phyloP scores from a whole-genome alignment of 2,113 vertebrate species.

The Xyliphius kryptos region DNA sequence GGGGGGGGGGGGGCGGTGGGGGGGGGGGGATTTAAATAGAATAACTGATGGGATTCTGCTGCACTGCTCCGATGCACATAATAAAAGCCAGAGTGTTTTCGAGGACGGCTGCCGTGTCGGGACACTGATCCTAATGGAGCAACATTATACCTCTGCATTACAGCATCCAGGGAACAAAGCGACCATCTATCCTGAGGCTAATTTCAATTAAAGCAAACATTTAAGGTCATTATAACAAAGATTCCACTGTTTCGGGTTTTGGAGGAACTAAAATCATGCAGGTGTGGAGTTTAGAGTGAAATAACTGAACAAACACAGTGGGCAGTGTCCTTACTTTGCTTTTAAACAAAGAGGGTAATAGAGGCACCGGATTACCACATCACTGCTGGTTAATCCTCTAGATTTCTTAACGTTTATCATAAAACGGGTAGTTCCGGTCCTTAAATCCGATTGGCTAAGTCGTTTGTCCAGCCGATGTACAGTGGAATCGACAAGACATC shows the following conservation, averaged over 20 bases:
- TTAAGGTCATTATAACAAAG: constrained; percentile 1
- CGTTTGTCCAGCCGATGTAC: too few relatives aligned
- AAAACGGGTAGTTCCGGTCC: too few relatives aligned
- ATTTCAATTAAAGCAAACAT: neutral
- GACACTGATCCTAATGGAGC: constrained; percentile 1
- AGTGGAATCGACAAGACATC: too few relatives aligned
- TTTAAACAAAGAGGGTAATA: too few relatives aligned
- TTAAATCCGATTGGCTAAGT: too few relatives aligned
- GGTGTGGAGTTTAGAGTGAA: too few relatives aligned
- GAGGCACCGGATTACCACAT: too few relatives aligned
- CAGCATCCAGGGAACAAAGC: neutral
- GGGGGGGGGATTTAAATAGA: neutral
- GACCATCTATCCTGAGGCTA: neutral
- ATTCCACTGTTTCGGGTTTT: neutral
- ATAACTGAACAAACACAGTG: too few relatives aligned
- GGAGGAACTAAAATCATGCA: neutral
- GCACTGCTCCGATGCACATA: neutral
- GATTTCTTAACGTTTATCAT: too few relatives aligned
- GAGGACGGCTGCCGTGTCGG: neutral
- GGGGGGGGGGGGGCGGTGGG: too few relatives aligned
- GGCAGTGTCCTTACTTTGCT: too few relatives aligned
- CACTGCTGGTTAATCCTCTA: too few relatives aligned
- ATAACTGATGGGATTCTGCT: neutral
- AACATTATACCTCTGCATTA: constrained; percentile 18
- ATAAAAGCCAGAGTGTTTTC: neutral